These are phyloP conservation scores for Linepithema humile DNA, from an alignment of 1,140 invertebrate genomes.

Conservation along the genomic window DNA sequence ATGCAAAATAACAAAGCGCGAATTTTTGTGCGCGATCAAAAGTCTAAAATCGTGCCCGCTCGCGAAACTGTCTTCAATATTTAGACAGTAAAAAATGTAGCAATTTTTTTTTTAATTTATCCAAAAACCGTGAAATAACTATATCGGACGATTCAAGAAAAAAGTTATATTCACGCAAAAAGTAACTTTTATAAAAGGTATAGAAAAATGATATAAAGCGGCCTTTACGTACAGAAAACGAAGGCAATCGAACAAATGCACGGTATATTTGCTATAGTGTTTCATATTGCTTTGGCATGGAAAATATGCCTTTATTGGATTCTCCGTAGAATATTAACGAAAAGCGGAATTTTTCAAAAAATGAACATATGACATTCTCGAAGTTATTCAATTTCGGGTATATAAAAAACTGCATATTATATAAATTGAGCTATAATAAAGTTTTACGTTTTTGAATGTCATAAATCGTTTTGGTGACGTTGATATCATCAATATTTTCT, in stretches of 20 bases:
- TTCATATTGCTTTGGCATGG: not conserved
- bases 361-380: not conserved
- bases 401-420: not conserved
- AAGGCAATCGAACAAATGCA: not conserved
- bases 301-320: slow-evolving; percentile 3
- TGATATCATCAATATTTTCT: not conserved
- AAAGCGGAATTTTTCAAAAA: slow-evolving; percentile 3
- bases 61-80: not conserved
- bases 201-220: not conserved
- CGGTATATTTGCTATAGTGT: not conserved
- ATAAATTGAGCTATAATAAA: not conserved
- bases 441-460: not conserved
- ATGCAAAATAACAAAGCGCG: slow-evolving; percentile 24
- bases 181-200: not conserved
- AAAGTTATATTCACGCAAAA: not conserved
- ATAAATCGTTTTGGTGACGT: not conserved
- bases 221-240: not conserved
- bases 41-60: not conserved
- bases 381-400: not conserved
- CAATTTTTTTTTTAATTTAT: not conserved
- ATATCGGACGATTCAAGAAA: not conserved
- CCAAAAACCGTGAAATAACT: not conserved
- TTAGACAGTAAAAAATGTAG: not conserved
- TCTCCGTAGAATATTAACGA: not conserved
- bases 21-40: not conserved